Evolutionary conservation across 2,797 vertebrate species (phyloP).

Genomic region (Rhyacichthys aspro): DNA sequence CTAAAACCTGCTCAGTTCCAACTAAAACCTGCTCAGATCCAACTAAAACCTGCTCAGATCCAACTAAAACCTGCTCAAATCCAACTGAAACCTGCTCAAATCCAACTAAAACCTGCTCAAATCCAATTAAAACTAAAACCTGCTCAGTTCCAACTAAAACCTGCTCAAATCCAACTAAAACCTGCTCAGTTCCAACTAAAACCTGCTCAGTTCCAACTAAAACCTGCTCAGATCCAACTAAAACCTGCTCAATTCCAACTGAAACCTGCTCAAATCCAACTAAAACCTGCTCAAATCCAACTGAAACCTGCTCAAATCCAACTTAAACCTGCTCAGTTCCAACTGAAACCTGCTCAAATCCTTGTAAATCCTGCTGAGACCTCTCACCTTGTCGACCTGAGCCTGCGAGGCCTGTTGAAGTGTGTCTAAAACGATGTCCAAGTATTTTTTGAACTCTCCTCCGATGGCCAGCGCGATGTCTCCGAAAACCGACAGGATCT

Average conservation of each 20-base stretch:
- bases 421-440: constrained; percentile 95
- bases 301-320: too few relatives aligned
- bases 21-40: background rate
- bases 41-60: too few relatives aligned
- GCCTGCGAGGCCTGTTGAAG: constrained; percentile 97
- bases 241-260: background rate
- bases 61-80: background rate
- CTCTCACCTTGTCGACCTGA: constrained; percentile 91
- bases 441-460: constrained; percentile 98
- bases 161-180: background rate
- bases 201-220: background rate
- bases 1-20: background rate
- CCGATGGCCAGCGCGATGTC: constrained; percentile 97
- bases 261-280: background rate
- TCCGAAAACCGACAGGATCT: constrained; percentile 96
- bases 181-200: background rate
- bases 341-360: background rate
- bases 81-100: background rate
- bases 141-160: background rate
- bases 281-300: background rate
- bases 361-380: too few relatives aligned
- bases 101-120: too few relatives aligned
- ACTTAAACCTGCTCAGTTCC: background rate
- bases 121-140: background rate
- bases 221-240: background rate